phyloP scores from a whole-genome alignment of 2,113 vertebrate species.

The Rhinichthys klamathensis region DNA sequence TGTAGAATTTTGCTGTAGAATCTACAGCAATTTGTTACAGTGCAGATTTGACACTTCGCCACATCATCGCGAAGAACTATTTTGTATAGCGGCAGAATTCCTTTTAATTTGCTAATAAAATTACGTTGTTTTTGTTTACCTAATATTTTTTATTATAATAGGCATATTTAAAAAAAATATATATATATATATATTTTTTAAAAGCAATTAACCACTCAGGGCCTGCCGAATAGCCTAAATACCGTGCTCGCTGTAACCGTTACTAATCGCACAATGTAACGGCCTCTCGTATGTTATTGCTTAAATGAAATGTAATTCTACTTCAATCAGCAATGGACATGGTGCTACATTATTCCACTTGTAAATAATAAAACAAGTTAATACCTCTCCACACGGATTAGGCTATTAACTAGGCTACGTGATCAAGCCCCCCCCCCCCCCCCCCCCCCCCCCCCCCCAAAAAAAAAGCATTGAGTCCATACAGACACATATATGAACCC shows the following conservation, averaged over 20 bases:
- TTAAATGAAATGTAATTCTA: not conserved
- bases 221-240: not conserved
- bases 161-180: not conserved
- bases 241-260: not conserved
- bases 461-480: slow-evolving; percentile 50
- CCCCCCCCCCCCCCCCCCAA: too few relatives aligned
- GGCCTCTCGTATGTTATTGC: not conserved
- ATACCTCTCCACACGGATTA: not conserved
- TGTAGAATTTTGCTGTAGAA: too few relatives aligned
- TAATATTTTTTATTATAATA: not conserved
- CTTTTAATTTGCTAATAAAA: not conserved
- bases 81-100: not conserved
- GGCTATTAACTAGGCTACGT: not conserved
- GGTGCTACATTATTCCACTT: not conserved
- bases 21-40: too few relatives aligned
- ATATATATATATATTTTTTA: not conserved
- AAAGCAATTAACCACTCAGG: not conserved
- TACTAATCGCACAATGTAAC: not conserved
- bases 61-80: not conserved
- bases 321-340: not conserved
- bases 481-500: slow-evolving; percentile 64
- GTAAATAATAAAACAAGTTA: not conserved
- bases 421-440: too few relatives aligned
- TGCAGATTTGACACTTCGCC: not conserved
- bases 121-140: not conserved